Evolutionary conservation across 2,888 invertebrate species (phyloP), one percentile per base, ranked within the genome.

Genomic region (Leptothorax acervorum): DNA sequence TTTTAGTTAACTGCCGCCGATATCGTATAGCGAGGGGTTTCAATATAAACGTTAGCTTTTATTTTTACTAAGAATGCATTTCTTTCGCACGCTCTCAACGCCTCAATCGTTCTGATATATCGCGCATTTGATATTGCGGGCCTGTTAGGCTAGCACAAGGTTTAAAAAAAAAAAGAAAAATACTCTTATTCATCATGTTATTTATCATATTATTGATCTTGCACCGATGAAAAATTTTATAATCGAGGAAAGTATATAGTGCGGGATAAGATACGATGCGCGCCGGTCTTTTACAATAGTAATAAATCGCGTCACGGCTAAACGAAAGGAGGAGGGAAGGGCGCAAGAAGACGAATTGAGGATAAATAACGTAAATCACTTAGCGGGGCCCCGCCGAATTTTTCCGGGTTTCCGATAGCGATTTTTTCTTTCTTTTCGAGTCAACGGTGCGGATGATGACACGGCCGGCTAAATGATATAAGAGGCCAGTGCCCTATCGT

Each of bases 181-280:
- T 53, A n/a, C 57, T 78, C 68, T 71, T 81, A 81, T 39, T 73
- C 18, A 60, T 73, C 23, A 63, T 51, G 42, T 78, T 55, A 68
- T 68, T 78, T 78, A 68, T 68, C 68, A 39, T 68, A 55, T 68
- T 79, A 79, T 71, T 73, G 35, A 71, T 73, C 73, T 65, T 62
- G 79, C 73, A 81, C 35, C 39, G 73, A 62, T 79, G 18, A 35
- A 45, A 79, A 79, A 73, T 73, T 73, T 55, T 60, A 73, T 81
- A 81, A 62, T 81, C 60, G 73, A 31, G 71, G 48, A 70, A 60
- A 79, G 45, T 60, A 51, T 48, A 48, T 48, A 48, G 12, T 28
- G 31, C 23, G 65, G 53, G 11, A 53, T 55, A n/a, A 42, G 76
- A 28, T 11, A 76, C 23, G n/a, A 48, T 48, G 57, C 48, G 57